Base-by-base conservation (phyloP, 2,797 vertebrate genomes). In the Helicolenus hilgendorfi region DNA sequence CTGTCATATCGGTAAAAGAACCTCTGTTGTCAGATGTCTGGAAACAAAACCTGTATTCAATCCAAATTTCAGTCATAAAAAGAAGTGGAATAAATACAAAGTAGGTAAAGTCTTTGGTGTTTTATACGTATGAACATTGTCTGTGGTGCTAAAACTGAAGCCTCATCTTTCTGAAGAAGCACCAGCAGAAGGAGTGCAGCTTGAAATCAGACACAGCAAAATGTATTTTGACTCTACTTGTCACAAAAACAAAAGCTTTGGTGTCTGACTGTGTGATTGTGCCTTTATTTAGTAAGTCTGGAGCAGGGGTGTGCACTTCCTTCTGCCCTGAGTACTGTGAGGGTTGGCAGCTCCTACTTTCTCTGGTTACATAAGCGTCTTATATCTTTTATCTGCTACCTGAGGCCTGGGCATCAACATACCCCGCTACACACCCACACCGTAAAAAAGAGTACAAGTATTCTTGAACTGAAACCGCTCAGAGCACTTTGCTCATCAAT, bases 311-410 rank as follows among this genome's bases (percentile, higher is more conserved):
- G 64, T 69, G 69, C 65, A 64, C 64, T 81, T 88, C 22, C 49
- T 69, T 65, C 72, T 59, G 71, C 77, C 72, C 24, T 56, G 8
- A 79, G n/a, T 4, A 4, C 27, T 14, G n/a, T 14, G 31, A 70
- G 13, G 10, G 56, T 63, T 79, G 76, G 75, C 79, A 86, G 58
- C 38, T 73, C 29, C 26, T 77, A 58, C 29, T 77, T 75, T 81
- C 64, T 62, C 56, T 35, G 53, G n/a, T 92, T 93, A 76, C 74
- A 62, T 82, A 91, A 86, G 53, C 6, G 3, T 72, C 73, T 85
- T 67, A 73, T 89, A 9, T 69, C 20, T 76, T 75, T 65, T 33
- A 77, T 78, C 59, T 65, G 68, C 10, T 81, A 87, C 72, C 77
- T 77, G 53, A 81, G 41, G 72, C 76, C 7, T 14, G 45, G 63